These are phyloP conservation scores for Hirtodrosophila cameraria DNA, from an alignment of 2,888 invertebrate genomes.

Conservation along the genomic window DNA sequence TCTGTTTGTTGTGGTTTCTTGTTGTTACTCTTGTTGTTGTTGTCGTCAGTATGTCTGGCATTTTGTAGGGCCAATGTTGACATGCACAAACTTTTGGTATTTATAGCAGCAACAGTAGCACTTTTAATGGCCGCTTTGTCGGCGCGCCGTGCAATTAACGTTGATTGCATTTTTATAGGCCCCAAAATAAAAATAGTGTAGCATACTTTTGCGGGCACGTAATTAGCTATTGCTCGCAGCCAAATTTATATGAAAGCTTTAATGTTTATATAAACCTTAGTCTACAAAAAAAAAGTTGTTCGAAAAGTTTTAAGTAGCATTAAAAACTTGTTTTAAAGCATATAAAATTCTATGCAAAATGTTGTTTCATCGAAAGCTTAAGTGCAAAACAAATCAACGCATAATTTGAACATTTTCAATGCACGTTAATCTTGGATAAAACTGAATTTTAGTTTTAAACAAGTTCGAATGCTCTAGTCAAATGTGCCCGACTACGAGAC, in stretches of 20 bases:
- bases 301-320: not conserved
- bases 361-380: too few relatives aligned
- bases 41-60: conserved; percentile 39
- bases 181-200: conserved; percentile 12
- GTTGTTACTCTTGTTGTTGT: not conserved
- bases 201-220: conserved; percentile 39
- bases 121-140: conserved; percentile 59
- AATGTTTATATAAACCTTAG: not conserved
- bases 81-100: conserved; percentile 47
- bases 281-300: not conserved
- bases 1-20: conserved; percentile 14
- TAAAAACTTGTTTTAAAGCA: not conserved
- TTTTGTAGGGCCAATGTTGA: conserved; percentile 44
- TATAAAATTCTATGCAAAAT: too few relatives aligned
- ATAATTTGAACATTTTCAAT: too few relatives aligned
- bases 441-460: too few relatives aligned
- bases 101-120: conserved; percentile 48
- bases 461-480: too few relatives aligned
- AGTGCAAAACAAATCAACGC: too few relatives aligned
- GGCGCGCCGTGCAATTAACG: conserved; percentile 59
- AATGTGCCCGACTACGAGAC: too few relatives aligned
- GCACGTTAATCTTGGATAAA: too few relatives aligned
- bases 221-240: conserved; percentile 16
- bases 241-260: not conserved
- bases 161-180: conserved; percentile 74